Evolutionary conservation across 2,113 vertebrate genomes (phyloP), one percentile per base, ranked within the genome.

Genomic region (Sinocyclocheilus maitianheensis): DNA sequence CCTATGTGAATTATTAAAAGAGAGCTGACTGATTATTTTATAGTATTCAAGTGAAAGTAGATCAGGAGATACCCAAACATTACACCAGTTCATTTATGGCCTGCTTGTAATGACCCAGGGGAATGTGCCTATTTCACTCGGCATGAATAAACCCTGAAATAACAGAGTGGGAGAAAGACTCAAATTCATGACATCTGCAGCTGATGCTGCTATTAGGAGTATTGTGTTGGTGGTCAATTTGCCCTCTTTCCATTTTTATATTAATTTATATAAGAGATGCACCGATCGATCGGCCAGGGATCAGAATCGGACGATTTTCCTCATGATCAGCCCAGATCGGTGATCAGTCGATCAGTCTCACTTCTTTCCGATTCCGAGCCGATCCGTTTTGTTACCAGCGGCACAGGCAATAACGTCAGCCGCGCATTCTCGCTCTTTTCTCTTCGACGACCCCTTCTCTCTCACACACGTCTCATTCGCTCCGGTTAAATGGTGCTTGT

Each of bases 81-180:
- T 80, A 58, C 40, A 46, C 30, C 22, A 80, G n/a, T 81, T 55
- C 10, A 22, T 46, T 62, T 30, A 14, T 40, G 53, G 67, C 24
- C 69, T 81, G 40, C 14, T 26, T 74, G 20, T 82, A 82, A 76
- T 75, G 77, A 86, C 69, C 58, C 71, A 26, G 13, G 85, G 77
- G 82, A 78, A 13, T 86, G 88, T 84, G 85, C 60, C 43, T 81
- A 12, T 87, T 86, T 85, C 71, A 67, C 48, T 60, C 20, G 43
- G 51, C 37, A 0, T 81, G 37, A 30, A 55, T 60, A 81, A 82
- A 75, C 51, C 71, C 46, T 40, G 24, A 79, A 69, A 83, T 53
- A 67, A 81, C 40, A 46, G 34, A 26, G 78, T 18, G 7, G 46
- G 13, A 77, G 55, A 43, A n/a, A 58, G 26, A 20, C 75, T 60